Percentiles rank a stretch among this genome's conserved stretches.
phyloP scores from a whole-genome alignment of 2,797 vertebrate species.

The Orientallactaga sibirica region DNA sequence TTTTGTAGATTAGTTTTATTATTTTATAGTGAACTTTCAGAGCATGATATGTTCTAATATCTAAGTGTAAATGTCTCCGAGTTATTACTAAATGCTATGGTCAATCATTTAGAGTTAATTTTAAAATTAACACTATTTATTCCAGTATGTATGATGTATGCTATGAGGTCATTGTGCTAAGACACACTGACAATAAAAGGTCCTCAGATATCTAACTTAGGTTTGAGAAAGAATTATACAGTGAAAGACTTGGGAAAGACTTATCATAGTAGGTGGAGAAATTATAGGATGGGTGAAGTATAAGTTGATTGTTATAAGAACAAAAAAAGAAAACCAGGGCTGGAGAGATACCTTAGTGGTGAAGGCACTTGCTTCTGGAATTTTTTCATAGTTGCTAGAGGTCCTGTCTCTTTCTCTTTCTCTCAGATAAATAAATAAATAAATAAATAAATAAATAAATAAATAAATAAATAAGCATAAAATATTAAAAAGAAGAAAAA shows the following conservation, averaged over 20 bases:
- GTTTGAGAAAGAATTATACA: background rate
- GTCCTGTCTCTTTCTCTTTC: too few relatives aligned
- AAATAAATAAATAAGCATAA: too few relatives aligned
- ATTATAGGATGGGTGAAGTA: background rate
- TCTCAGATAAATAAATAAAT: too few relatives aligned
- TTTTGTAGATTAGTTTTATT: background rate
- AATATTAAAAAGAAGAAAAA: too few relatives aligned
- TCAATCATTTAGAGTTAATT: background rate
- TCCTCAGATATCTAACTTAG: background rate
- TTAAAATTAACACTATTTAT: background rate
- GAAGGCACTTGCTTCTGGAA: too few relatives aligned
- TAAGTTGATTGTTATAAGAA: background rate
- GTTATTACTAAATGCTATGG: background rate
- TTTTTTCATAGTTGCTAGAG: too few relatives aligned
- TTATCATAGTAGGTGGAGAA: background rate
- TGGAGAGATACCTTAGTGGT: too few relatives aligned
- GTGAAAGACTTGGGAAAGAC: background rate
- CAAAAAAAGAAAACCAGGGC: too few relatives aligned
- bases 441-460: too few relatives aligned
- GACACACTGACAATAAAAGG: background rate
- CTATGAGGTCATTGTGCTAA: background rate
- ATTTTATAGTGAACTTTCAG: background rate
- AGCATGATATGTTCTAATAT: background rate
- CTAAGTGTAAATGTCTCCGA: background rate
- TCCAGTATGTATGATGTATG: background rate